phyloP scores from a whole-genome alignment of 2,888 invertebrate genomes.

The Acanthococcus lagerstroemiae region DNA sequence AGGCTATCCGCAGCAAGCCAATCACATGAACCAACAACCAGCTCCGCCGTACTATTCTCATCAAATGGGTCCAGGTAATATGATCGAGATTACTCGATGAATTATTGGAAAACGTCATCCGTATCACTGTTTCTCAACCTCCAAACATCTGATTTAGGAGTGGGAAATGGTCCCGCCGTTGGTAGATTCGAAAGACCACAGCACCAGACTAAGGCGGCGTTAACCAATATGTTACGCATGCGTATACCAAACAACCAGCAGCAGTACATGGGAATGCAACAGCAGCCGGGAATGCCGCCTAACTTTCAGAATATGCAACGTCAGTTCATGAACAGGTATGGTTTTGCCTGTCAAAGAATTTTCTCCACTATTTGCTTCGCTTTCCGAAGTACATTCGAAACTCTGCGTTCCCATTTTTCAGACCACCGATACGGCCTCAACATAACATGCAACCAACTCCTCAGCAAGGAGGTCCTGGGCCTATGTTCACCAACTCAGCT shows the following conservation, averaged over 20 bases:
- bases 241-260: conserved; percentile 54
- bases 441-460: conserved; percentile 44
- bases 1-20: conserved; percentile 42
- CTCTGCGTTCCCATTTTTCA: conserved; percentile 11
- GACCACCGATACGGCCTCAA: conserved; percentile 40
- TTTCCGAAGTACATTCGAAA: not conserved
- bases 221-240: conserved; percentile 73
- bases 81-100: no score
- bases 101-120: no score
- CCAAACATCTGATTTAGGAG: conserved; percentile 4
- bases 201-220: conserved; percentile 70
- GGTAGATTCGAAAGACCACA: conserved; percentile 47
- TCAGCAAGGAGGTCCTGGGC: conserved; percentile 37
- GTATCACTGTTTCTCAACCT: no score
- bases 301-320: conserved; percentile 43
- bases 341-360: not conserved
- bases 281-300: conserved; percentile 40
- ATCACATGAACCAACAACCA: conserved; percentile 42
- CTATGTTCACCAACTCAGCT: conserved; percentile 32
- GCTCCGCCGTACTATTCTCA: conserved; percentile 40
- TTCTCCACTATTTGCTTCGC: not conserved
- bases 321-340: conserved; percentile 40
- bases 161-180: conserved; percentile 14
- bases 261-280: conserved; percentile 40
- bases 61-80: conserved; percentile 39